Evolutionary conservation across 2,113 vertebrate species (phyloP).

Genomic region (Triplophysa tibetana): DNA sequence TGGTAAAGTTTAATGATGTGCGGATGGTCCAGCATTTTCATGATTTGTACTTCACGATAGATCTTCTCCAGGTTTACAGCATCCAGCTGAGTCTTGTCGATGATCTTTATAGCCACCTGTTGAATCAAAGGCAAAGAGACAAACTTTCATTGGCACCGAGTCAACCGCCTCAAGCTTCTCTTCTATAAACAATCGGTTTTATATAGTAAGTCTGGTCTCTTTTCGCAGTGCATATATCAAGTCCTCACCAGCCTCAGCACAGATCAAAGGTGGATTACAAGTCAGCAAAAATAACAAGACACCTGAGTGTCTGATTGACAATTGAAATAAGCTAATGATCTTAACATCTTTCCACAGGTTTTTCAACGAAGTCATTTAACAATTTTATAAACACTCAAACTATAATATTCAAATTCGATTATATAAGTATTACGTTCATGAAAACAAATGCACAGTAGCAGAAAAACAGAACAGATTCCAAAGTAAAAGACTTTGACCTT

Average conservation of each 20-base stretch:
- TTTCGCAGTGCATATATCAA: not conserved
- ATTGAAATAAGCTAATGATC: conserved; percentile 23
- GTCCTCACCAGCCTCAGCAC: not conserved
- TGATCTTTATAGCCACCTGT: conserved; percentile 99
- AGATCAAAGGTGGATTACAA: conserved; percentile 29
- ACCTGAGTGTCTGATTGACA: not conserved
- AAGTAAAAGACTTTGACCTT: conserved; percentile 4
- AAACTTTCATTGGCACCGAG: conserved; percentile 30
- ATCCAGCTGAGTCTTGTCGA: conserved; percentile 96
- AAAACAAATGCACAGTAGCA: not conserved
- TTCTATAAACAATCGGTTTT: not conserved
- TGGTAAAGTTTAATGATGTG: conserved; percentile 99
- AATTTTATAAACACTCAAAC: not conserved
- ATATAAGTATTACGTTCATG: not conserved
- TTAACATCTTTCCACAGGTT: conserved; percentile 22
- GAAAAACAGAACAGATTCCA: not conserved
- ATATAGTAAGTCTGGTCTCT: conserved; percentile 6
- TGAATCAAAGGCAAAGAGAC: conserved; percentile 58
- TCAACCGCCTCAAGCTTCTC: not conserved
- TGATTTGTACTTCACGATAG: conserved; percentile 97
- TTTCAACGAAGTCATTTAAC: not conserved
- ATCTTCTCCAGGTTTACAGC: conserved; percentile 97
- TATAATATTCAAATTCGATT: not conserved
- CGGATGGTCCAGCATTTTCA: conserved; percentile 97
- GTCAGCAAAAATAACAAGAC: not conserved